Conservation (phyloP, 1,140 invertebrate species). For the Lepidurus couesii region DNA sequence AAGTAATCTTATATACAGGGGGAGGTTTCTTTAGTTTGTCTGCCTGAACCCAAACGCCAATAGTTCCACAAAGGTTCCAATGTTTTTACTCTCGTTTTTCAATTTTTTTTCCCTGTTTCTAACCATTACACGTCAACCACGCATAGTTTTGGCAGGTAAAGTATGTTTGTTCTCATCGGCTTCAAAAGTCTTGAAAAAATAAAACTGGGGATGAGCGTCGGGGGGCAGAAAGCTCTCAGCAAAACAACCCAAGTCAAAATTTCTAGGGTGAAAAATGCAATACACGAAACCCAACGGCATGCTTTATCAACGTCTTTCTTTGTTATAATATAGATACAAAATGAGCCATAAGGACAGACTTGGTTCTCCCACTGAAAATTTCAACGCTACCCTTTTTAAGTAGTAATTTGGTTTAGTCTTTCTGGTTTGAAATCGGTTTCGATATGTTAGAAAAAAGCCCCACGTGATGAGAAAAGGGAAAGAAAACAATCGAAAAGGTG, state of each 20-base stretch:
- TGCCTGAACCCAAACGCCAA: not conserved
- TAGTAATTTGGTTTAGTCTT: no score
- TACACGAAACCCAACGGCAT: not conserved
- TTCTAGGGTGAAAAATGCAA: not conserved
- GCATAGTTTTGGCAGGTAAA: not conserved
- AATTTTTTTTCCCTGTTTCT: not conserved
- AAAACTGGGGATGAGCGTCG: not conserved
- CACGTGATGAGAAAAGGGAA: not conserved
- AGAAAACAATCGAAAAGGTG: not conserved
- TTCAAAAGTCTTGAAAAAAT: not conserved
- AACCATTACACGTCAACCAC: not conserved
- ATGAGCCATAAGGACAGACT: no score
- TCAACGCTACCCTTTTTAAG: no score
- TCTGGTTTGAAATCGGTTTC: no score
- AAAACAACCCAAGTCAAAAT: not conserved
- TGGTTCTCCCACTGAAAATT: no score
- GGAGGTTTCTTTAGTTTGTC: not conserved
- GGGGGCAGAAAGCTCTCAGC: not conserved
- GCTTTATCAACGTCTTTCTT: not conserved
- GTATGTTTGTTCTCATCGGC: not conserved
- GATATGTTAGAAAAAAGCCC: constrained; percentile 18
- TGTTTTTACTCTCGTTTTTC: not conserved
- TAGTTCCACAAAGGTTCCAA: not conserved
- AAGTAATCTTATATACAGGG: constrained; percentile 20
- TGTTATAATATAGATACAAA: no score